These are phyloP conservation scores for Akabosia matsudoensis DNA, from an alignment of 1,140 invertebrate species.

Conservation along the genomic window DNA sequence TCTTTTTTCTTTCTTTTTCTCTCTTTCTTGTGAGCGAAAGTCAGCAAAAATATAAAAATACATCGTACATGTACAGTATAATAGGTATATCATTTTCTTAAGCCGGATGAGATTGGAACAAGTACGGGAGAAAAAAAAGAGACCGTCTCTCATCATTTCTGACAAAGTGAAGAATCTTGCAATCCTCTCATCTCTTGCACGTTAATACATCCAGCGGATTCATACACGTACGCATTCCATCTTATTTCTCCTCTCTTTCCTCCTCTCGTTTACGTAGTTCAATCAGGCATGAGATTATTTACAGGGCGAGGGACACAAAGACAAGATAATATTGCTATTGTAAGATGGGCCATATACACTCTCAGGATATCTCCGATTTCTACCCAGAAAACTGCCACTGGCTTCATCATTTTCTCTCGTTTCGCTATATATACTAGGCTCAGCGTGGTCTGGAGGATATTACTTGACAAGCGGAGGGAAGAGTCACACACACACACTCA, in stretches of 20 bases:
- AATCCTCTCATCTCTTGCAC: background rate
- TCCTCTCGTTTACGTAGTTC: background rate
- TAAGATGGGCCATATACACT: background rate
- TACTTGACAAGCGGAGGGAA: background rate
- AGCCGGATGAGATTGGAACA: slow-evolving; percentile 3
- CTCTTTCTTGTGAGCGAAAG: too few species aligned
- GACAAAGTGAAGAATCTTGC: background rate
- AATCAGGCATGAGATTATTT: slow-evolving; percentile 22
- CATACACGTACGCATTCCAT: background rate
- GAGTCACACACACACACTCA: background rate
- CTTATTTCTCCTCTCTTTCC: too few species aligned
- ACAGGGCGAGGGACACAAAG: background rate
- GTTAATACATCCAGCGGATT: background rate
- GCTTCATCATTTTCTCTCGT: background rate
- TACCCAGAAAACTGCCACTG: background rate
- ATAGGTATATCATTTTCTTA: too few species aligned
- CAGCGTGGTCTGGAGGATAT: background rate
- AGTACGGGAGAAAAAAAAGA: background rate
- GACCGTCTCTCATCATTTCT: background rate
- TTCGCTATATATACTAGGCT: background rate
- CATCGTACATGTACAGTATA: too few species aligned
- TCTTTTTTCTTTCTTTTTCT: too few species aligned
- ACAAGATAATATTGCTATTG: background rate
- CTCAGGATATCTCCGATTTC: background rate
- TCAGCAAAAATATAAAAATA: too few species aligned